Evolutionary conservation across 2,797 vertebrate genomes (phyloP).

Genomic region (Jordanella pulchra): DNA sequence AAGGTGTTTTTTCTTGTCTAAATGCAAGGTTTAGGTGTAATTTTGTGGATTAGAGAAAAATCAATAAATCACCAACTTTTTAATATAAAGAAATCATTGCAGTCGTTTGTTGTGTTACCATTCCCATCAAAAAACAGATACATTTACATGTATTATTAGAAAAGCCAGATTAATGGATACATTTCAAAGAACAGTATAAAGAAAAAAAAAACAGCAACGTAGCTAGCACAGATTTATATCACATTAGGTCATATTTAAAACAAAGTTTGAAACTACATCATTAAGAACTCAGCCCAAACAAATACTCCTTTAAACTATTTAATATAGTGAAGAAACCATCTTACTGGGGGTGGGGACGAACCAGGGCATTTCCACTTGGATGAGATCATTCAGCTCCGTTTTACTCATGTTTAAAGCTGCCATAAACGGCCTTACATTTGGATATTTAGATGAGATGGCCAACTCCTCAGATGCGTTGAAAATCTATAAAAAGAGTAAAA

Average conservation of each 20-base stretch:
- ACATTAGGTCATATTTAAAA: background rate
- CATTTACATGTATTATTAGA: background rate
- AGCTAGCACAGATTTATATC: background rate
- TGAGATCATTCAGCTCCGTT: constrained; percentile 81
- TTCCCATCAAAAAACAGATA: background rate
- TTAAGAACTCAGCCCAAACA: background rate
- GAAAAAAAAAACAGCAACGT: background rate
- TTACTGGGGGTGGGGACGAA: constrained; percentile 82
- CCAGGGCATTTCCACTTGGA: constrained; percentile 79
- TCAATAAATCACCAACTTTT: background rate
- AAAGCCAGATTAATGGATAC: background rate
- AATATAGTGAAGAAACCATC: constrained; percentile 7
- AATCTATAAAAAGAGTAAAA: constrained; percentile 77
- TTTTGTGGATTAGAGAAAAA: background rate
- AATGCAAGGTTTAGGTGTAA: background rate
- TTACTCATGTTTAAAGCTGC: constrained; percentile 64
- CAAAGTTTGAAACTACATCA: background rate
- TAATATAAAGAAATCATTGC: background rate
- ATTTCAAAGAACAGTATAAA: background rate
- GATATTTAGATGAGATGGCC: constrained; percentile 66
- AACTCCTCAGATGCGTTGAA: constrained; percentile 85
- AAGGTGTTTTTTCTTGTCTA: no score
- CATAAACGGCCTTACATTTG: constrained; percentile 83
- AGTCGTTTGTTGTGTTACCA: background rate
- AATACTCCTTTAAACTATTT: background rate